phyloP scores from a whole-genome alignment of 2,888 invertebrate species.

The Diaperis boleti region DNA sequence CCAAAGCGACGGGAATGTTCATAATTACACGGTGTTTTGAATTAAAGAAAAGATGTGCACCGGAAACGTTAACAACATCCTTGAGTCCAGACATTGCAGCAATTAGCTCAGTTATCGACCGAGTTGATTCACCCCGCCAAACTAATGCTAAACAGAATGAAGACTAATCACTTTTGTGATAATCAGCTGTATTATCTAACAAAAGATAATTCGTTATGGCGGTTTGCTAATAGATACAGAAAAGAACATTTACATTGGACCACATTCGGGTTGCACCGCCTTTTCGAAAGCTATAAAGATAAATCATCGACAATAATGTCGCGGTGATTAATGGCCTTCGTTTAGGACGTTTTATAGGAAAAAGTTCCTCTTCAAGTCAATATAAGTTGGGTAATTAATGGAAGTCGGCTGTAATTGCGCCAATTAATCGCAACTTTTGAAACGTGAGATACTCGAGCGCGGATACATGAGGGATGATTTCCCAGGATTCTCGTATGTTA shows the following conservation, averaged over 20 bases:
- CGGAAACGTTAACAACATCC: constrained; percentile 44
- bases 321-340: constrained; percentile 31
- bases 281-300: constrained; percentile 26
- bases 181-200: too few species aligned
- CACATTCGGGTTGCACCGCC: too few species aligned
- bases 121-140: constrained; percentile 34
- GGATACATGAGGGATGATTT: constrained; percentile 1
- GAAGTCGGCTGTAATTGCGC: constrained; percentile 23
- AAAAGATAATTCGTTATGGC: too few species aligned
- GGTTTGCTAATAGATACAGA: too few species aligned
- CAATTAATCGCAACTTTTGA: constrained; percentile 23
- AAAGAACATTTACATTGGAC: too few species aligned
- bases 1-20: constrained; percentile 23
- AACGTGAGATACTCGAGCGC: neutral
- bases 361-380: constrained; percentile 29
- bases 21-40: constrained; percentile 39
- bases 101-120: constrained; percentile 39
- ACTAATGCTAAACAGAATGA: too few species aligned
- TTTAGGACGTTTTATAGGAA: constrained; percentile 32
- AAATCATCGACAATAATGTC: constrained; percentile 32
- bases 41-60: constrained; percentile 40
- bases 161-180: constrained; percentile 24
- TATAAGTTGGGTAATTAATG: constrained; percentile 35
- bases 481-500: constrained; percentile 14
- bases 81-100: constrained; percentile 34